Evolutionary conservation across 2,888 invertebrate genomes (phyloP).

Genomic region (Chymomyza procnemis): DNA sequence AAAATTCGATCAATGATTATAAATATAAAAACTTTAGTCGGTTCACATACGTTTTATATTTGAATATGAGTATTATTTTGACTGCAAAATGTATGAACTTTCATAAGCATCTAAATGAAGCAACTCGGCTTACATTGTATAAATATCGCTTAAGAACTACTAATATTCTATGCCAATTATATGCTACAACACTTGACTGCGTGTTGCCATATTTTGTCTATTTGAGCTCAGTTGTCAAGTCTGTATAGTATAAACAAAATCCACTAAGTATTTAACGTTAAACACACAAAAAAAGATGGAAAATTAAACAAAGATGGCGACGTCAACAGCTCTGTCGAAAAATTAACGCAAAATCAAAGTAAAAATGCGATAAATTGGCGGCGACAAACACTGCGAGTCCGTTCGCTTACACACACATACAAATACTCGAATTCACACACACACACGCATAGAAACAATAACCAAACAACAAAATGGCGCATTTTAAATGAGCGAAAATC

Average conservation of each 20-base stretch:
- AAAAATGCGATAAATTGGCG: conserved; percentile 71
- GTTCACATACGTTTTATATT: conserved; percentile 8
- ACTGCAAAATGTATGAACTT: no score
- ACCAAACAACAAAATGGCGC: conserved; percentile 39
- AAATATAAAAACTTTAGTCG: no score
- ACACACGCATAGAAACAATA: conserved; percentile 12
- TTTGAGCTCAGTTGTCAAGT: not conserved
- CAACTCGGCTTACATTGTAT: no score
- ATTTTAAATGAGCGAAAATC: conserved; percentile 71
- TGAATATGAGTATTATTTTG: no score
- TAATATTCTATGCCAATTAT: conserved; percentile 50
- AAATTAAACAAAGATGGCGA: not conserved
- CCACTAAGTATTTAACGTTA: conserved; percentile 58
- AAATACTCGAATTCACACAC: not conserved
- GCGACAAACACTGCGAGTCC: conserved; percentile 60
- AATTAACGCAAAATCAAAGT: conserved; percentile 71
- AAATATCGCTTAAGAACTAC: not conserved
- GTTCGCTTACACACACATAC: conserved; percentile 21
- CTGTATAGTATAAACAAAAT: conserved; percentile 27
- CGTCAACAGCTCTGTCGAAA: conserved; percentile 46
- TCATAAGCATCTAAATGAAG: no score
- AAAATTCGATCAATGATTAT: no score
- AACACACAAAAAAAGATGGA: conserved; percentile 30
- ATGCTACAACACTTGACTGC: conserved; percentile 54
- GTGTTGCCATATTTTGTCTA: conserved; percentile 23